These are phyloP conservation scores for Taurulus bubalis DNA, from an alignment of 2,113 vertebrate species.

Conservation along the genomic window DNA sequence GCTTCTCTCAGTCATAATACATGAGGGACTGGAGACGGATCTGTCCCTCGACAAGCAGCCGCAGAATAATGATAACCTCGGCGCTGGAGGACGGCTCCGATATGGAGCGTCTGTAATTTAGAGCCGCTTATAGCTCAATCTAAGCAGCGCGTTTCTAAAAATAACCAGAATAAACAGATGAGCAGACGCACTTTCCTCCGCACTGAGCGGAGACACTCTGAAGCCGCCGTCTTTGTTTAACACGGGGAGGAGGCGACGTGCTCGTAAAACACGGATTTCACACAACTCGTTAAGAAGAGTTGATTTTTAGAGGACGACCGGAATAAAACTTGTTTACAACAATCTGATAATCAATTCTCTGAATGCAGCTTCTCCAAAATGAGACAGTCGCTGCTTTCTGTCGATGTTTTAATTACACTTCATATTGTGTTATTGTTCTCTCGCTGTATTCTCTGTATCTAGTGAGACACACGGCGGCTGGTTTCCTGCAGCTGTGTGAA, in stretches of 20 bases:
- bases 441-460: no score
- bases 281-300: no score
- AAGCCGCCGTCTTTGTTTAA: neutral
- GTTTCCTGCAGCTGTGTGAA: no score
- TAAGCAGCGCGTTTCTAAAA: conserved; percentile 60
- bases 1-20: conserved; percentile 66
- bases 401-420: no score
- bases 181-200: conserved; percentile 31
- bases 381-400: neutral
- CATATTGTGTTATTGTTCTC: no score
- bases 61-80: conserved; percentile 75
- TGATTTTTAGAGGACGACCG: neutral
- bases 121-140: conserved; percentile 70
- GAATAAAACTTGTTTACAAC: neutral
- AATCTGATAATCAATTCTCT: neutral
- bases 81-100: conserved; percentile 44
- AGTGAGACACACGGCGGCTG: no score
- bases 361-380: no score
- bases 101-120: conserved; percentile 73
- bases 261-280: neutral
- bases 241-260: no score
- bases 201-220: conserved; percentile 23
- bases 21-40: conserved; percentile 66
- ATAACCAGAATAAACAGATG: conserved; percentile 65
- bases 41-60: conserved; percentile 68